These are phyloP conservation scores for Apodemia mormo DNA, from an alignment of 2,888 invertebrate species.

Conservation along the genomic window DNA sequence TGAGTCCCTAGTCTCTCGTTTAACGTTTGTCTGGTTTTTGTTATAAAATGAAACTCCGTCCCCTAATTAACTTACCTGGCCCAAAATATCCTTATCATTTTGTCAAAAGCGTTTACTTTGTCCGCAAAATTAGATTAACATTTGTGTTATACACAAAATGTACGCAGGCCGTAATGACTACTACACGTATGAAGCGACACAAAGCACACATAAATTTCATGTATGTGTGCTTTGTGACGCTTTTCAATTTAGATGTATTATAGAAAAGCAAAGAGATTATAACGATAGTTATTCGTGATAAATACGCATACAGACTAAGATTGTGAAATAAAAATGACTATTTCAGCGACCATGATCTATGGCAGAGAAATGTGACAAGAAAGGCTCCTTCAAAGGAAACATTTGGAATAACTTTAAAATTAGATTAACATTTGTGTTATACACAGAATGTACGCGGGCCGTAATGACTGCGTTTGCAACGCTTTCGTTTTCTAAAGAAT, in stretches of 20 bases:
- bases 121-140: background rate
- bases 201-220: too few relatives aligned
- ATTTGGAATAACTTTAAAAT: background rate
- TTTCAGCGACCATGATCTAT: too few relatives aligned
- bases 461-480: background rate
- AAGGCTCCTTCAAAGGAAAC: too few relatives aligned
- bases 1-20: slow-evolving; percentile 4
- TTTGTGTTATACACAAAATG: background rate
- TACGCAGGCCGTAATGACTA: background rate
- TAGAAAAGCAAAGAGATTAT: too few relatives aligned
- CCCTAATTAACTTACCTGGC: slow-evolving; percentile 3
- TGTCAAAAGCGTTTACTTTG: slow-evolving; percentile 1
- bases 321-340: too few relatives aligned
- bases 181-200: background rate
- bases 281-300: too few relatives aligned
- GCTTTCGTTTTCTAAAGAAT: too few relatives aligned
- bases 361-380: too few relatives aligned
- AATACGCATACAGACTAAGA: too few relatives aligned
- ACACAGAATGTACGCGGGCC: background rate
- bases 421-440: background rate
- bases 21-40: slow-evolving; percentile 13
- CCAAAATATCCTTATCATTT: background rate
- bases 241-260: too few relatives aligned
- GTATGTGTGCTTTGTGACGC: too few relatives aligned
- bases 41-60: background rate